Base-by-base conservation (phyloP, 2,113 vertebrate species). In the Oenanthe melanoleuca region DNA sequence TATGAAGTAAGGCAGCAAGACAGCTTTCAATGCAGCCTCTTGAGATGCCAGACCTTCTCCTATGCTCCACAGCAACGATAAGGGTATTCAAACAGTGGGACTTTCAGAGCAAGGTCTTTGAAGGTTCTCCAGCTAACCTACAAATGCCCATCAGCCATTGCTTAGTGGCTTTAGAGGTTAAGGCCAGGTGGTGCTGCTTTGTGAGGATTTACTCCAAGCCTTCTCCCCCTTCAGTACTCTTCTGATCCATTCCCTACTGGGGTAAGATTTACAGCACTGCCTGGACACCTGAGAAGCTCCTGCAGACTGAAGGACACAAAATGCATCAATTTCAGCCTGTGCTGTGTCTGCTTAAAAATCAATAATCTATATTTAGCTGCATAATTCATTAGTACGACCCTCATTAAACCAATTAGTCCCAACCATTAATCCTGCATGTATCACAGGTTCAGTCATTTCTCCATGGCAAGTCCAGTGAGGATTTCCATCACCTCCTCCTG, bases 331-430 rank as follows among this genome's bases (percentile, higher is more conserved):
- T 33, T 1, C 71, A 61, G n/a, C 14, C 53, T 69, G 25, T 22
- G 11, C 38, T 26, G 6, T 8, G 28, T 24, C 73, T 71, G 42
- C 70, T 79, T 57, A 67, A 87, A 80, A 94, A 93, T 59, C 92
- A 89, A 59, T 50, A n/a, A 26, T 65, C 84, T 82, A 15, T 53
- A 63, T 85, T 91, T 80, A 86, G 70, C 4, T 72, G 33, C 23
- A 26, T 75, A 82, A 77, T 60, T 95, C 38, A 67, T 82, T 89
- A 80, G 33, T 55, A 63, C 19, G 72, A 88, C n/a, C 29, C 78
- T 89, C 70, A 89, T 95, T 91, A 95, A 91, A 87, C 37, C 81
- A 82, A 37, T 93, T 93, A 63, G 29, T 77, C 82, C 66, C 87
- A 91, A 52, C 59, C 66, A 95, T 86, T 92, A 86, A 75, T 40